Conservation (phyloP, 2,113 vertebrate genomes). For the Ceyx melanurus region DNA sequence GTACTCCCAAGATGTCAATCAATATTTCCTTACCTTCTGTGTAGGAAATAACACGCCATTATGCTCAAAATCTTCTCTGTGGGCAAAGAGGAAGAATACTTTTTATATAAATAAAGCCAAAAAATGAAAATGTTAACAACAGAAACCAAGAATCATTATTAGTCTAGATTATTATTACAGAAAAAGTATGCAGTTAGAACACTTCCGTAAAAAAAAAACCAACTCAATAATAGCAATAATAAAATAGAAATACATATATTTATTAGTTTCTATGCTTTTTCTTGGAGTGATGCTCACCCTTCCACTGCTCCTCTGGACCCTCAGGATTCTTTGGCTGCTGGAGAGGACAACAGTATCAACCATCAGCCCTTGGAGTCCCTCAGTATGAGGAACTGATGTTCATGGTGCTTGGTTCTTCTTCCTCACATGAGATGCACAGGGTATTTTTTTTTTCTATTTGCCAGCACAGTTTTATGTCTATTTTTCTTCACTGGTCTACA, state of each 20-base stretch:
- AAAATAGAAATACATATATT: background rate
- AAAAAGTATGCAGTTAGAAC: background rate
- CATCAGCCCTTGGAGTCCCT: background rate
- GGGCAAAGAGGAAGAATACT: background rate
- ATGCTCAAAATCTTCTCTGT: background rate
- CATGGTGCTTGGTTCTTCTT: background rate
- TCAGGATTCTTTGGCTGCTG: background rate
- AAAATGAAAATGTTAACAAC: background rate
- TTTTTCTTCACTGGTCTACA: background rate
- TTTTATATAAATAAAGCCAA: background rate
- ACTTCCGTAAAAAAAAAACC: background rate
- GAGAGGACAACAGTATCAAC: background rate
- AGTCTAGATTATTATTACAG: background rate
- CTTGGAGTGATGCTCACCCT: background rate
- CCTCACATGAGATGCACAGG: background rate
- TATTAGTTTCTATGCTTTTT: background rate
- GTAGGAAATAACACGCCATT: background rate
- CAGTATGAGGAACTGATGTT: background rate
- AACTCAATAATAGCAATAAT: background rate
- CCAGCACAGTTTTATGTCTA: background rate
- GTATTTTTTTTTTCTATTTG: background rate
- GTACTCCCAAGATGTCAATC: fast-evolving
- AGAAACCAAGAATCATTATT: background rate
- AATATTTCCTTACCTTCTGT: background rate
- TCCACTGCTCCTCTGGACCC: background rate